phyloP scores from a whole-genome alignment of 1,140 invertebrate species.

The Dufourea novaeangliae region DNA sequence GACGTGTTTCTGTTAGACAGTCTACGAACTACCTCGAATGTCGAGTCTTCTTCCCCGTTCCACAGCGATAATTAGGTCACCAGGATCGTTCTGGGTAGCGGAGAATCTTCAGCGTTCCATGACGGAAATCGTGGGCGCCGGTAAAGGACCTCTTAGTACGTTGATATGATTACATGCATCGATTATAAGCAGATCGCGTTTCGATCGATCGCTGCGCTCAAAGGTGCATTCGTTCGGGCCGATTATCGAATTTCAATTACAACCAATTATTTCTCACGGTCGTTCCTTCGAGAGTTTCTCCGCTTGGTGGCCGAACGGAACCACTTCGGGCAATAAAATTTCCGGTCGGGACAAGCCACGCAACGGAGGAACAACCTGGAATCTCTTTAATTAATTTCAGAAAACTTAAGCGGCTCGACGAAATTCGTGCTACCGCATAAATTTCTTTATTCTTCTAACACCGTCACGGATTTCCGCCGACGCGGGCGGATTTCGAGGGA shows the following conservation, averaged over 20 bases:
- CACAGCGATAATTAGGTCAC: conserved; percentile 38
- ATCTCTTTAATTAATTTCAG: too few species aligned
- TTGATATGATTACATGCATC: conserved; percentile 45
- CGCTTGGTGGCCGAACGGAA: too few species aligned
- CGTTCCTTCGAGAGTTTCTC: too few species aligned
- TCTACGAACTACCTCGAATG: conserved; percentile 18
- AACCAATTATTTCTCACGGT: too few species aligned
- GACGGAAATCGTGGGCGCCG: conserved; percentile 36
- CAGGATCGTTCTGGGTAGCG: conserved; percentile 15
- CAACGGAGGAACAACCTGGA: too few species aligned
- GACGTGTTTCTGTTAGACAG: conserved; percentile 11
- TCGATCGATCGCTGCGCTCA: not conserved
- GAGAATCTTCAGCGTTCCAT: conserved; percentile 37
- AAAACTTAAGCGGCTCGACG: too few species aligned
- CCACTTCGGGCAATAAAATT: too few species aligned
- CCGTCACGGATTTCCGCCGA: not conserved
- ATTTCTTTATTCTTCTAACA: not conserved
- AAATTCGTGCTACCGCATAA: too few species aligned
- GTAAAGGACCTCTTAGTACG: conserved; percentile 42
- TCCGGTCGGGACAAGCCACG: too few species aligned
- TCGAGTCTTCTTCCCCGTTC: conserved; percentile 3
- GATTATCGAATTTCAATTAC: conserved; percentile 3
- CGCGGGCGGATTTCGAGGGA: not conserved
- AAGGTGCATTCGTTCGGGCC: not conserved
- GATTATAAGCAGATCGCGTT: conserved; percentile 6